phyloP scores from a whole-genome alignment of 2,888 invertebrate genomes.

The Tachina lurida region DNA sequence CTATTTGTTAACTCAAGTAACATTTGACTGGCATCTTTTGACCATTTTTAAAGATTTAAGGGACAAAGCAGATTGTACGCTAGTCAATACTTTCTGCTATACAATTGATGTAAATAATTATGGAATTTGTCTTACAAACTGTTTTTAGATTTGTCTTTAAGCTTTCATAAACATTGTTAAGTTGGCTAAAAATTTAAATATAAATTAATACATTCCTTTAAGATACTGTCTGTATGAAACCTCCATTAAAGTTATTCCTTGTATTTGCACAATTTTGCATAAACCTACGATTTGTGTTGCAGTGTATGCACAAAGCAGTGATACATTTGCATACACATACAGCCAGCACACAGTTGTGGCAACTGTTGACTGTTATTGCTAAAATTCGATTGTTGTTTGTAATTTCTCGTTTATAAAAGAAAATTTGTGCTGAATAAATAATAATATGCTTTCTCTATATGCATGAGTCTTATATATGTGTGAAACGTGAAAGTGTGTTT shows the following conservation, averaged over 20 bases:
- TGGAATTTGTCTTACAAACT: too few relatives aligned
- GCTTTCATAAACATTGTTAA: too few relatives aligned
- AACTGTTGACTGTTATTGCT: background rate
- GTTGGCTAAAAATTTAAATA: too few relatives aligned
- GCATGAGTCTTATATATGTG: background rate
- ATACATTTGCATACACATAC: background rate
- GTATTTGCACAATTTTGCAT: background rate
- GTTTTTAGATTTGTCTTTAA: too few relatives aligned
- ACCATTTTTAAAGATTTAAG: too few relatives aligned
- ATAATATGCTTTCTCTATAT: conserved; percentile 26
- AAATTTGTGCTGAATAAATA: conserved; percentile 36
- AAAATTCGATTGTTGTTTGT: conserved; percentile 9
- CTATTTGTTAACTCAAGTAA: too few relatives aligned
- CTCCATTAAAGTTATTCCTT: background rate
- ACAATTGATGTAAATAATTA: too few relatives aligned
- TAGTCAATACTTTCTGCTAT: too few relatives aligned
- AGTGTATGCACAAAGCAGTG: background rate
- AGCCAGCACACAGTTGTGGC: background rate
- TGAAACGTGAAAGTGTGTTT: background rate
- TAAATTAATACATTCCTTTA: background rate
- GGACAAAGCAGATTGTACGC: too few relatives aligned
- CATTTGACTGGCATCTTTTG: too few relatives aligned
- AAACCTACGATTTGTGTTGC: conserved; percentile 9
- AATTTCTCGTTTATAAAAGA: conserved; percentile 34
- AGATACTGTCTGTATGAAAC: background rate